Evolutionary conservation across 2,888 invertebrate species (phyloP), one percentile per base, ranked within the genome.

Genomic region (Dynastes grantii): DNA sequence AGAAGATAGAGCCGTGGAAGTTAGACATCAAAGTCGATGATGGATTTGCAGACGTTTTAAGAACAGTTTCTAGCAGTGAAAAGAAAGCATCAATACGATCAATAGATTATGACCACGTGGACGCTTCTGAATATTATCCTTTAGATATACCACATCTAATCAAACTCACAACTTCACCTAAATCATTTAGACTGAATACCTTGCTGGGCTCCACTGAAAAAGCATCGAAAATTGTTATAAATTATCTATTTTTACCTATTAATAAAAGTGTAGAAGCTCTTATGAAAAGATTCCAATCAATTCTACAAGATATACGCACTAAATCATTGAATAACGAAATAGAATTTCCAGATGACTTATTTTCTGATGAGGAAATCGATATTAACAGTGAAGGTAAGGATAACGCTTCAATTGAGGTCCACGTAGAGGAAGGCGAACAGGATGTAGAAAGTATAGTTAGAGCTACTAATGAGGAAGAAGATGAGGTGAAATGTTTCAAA

Each of bases 401-500:
- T 64, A 63, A 61, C 13, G 55, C 45, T 16, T 81, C 81, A 0
- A 16, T 79, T 5, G 49, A 37, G 27, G 77, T 76, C 1, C 76
- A 80, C 58, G 61, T 78, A 8, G 77, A 76, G n/a, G 76, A 76
- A 16, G 51, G 16, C 5, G 67, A 67, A 68, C 49, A 11, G 2
- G 45, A 53, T n/a, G 37, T 37, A 13, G 9, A 51, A 29, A 61
- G 53, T 51, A 11, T n/a, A 22, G 1, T 53, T 53, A 29, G 55
- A 11, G 0, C 8, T 16, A 2, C 22, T 45, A 16, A 32, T n/a
- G 11, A 49, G 75, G 65, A 65, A 37, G 77, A 79, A 16, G 49
- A n/a, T 1, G 79, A 79, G 27, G 63, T 77, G 2, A 65, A 70
- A 5, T 73, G 77, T 16, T 79, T 80, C 55, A 81, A 80, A 78